Conservation (phyloP, 2,113 vertebrate genomes). For the Hystrix brachyura region DNA sequence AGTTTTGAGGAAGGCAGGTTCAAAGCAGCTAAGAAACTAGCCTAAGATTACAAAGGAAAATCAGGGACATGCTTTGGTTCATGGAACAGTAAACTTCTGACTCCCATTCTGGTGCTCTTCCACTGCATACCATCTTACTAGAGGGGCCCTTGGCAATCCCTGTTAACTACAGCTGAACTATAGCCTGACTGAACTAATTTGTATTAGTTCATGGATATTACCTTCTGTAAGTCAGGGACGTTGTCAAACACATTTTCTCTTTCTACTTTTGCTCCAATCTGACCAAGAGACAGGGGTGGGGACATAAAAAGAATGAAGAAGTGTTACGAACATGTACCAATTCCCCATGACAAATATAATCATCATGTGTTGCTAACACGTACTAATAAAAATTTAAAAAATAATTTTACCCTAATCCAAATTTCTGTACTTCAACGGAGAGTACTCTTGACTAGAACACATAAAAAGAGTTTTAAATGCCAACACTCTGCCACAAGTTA, state of each 20-base stretch:
- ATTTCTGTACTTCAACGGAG: not conserved
- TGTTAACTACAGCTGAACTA: constrained; percentile 36
- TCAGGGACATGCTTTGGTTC: not conserved
- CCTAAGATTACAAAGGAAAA: not conserved
- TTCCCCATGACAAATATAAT: not conserved
- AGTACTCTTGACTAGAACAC: constrained; percentile 16
- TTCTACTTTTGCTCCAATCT: not conserved
- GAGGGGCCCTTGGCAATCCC: not conserved
- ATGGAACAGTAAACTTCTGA: not conserved
- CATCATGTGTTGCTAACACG: not conserved
- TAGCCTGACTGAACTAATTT: not conserved
- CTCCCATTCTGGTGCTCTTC: not conserved
- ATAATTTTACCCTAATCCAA: not conserved
- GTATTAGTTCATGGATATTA: constrained; percentile 8
- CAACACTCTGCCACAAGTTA: not conserved
- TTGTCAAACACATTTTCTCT: not conserved
- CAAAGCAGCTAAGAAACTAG: constrained; percentile 22
- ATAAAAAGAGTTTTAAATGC: constrained; percentile 7
- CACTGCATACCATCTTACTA: not conserved
- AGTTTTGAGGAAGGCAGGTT: constrained; percentile 55
- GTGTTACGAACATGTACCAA: not conserved
- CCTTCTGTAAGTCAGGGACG: constrained; percentile 6
- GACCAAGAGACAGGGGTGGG: not conserved
- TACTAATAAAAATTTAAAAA: not conserved
- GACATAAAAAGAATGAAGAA: not conserved